Base-by-base conservation (phyloP, 92 coral and sea anemone species). In the Umimayanthus kanabou region DNA sequence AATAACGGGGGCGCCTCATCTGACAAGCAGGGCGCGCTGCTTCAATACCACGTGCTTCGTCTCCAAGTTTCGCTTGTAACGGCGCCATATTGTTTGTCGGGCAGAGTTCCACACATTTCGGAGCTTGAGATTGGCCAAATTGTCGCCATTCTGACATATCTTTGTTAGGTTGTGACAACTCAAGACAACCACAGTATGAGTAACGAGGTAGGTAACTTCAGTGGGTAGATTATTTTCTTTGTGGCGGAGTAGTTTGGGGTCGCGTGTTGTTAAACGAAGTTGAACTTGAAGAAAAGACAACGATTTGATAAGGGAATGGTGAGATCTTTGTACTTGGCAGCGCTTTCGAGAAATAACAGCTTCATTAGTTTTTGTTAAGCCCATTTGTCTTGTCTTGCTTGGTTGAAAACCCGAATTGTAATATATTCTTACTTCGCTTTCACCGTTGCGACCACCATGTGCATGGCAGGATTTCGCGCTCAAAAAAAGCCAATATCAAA, bases 151-250 rank as follows among this genome's bases (percentile, higher is more conserved):
- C 45, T 70, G 43, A 69, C 77, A 45, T 70, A 69, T 70, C 43
- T 69, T 70, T 83, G 50, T 70, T 73, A 30, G 64, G 78, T 40
- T 70, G 45, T 83, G 87, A 69, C 87, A 69, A 42, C 66, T 25
- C 26, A 7, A 83, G 78, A 69, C 33, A 69, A 69, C 66, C 77
- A 69, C 16, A 73, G 45, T 22, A 83, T 80, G 85, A 58, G 28
- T 43, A 47, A 47, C 2, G 76, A 83, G 87, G 87, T 83, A 83
- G 20, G 78, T 74, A 39, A 72, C 18, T 18, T 28, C n/a, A 10
- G 20, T 72, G 40, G 20, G 11, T 74, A 15, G 23, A 74, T 73
- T 18, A 30, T 37, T 7, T 83, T 13, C n/a, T 83, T 67, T 15
- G 39, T 28, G 23, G 76, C 16, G 30, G 39, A 42, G 10, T 20